Base-by-base conservation (phyloP, 1,140 invertebrate genomes). In the Anastrepha ludens region DNA sequence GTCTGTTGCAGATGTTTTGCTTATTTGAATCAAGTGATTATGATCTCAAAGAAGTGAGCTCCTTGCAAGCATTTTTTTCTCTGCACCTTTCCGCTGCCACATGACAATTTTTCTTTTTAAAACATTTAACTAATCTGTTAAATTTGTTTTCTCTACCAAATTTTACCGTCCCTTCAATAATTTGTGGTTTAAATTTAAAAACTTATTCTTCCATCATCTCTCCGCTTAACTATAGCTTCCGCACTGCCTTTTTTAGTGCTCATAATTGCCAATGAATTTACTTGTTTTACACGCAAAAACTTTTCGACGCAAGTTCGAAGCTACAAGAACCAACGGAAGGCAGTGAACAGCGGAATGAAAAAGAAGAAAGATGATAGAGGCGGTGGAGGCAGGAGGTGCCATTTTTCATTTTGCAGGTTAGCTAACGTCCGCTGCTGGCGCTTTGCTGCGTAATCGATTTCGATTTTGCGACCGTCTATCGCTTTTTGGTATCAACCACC, bases 241-340 rank as follows among this genome's bases (percentile, higher is more conserved):
- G 20, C 29, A 3, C 20, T 39, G 6, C 11, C 64, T 29, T 29
- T 7, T 3, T 65, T 20, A 29, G 29, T 20, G 6, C 64, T 65
- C 39, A 74, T 74, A 44, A 74, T 44, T 44, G 39, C 11, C 67
- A 47, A 47, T 47, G 67, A 15, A 74, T 44, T 74, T 7, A 41
- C 67, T 44, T 47, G 67, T 74, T 74, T 41, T 44, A 74, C 67
- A 74, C 13, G 67, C 41, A 74, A 47, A 74, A 74, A 74, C 67
- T 74, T 74, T 74, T 74, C 50, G 9, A 47, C 41, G 44, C 29
- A 44, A 47, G 3, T 74, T 44, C 44, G 41, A 20, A 74, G 41
- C 39, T 11, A 47, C 41, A 47, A 74, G 17, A 74, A 15, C 2
- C 8, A 13, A 5, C 15, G 13, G n/a, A 17, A 17, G 29, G 60